A percentile compares a stretch with the other conserved stretches of the same genome.
Evolutionary conservation across 2,888 invertebrate genomes (phyloP).

Genomic region (Philopedon plagiatum): DNA sequence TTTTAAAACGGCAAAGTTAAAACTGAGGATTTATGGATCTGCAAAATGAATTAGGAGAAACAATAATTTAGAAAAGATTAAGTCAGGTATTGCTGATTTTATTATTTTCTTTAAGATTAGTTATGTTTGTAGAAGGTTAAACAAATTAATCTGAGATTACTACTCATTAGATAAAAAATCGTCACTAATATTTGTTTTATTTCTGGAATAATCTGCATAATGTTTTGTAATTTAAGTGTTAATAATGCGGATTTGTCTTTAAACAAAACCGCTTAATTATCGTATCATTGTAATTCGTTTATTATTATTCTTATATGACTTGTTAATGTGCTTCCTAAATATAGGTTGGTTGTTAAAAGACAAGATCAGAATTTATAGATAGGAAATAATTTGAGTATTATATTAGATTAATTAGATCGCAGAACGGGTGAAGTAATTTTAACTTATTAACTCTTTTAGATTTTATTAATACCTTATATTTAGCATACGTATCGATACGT

Average conservation of each 20-base stretch:
- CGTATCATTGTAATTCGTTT: not conserved
- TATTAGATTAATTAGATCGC: slow-evolving; percentile 15
- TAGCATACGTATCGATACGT: not conserved
- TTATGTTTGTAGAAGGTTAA: not conserved
- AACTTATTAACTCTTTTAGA: slow-evolving; percentile 11
- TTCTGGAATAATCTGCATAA: not conserved
- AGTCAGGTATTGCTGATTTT: not conserved
- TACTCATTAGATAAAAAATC: too few relatives aligned
- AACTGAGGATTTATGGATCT: not conserved
- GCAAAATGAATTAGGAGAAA: too few relatives aligned
- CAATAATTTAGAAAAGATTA: too few relatives aligned
- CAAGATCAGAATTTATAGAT: not conserved
- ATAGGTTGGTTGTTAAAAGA: not conserved
- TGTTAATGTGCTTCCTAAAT: not conserved
- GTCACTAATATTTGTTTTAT: not conserved
- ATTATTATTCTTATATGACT: not conserved
- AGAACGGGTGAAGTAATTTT: slow-evolving; percentile 5
- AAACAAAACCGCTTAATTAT: slow-evolving; percentile 1
- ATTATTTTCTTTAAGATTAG: not conserved
- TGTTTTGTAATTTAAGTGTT: not conserved
- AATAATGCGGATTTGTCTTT: not conserved
- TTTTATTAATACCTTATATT: not conserved
- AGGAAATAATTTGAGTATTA: not conserved
- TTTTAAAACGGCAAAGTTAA: too few relatives aligned
- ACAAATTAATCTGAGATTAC: not conserved